Evolutionary conservation across 2,888 invertebrate species (phyloP), one percentile per base, ranked within the genome.

Genomic region (Sisyra nigra): DNA sequence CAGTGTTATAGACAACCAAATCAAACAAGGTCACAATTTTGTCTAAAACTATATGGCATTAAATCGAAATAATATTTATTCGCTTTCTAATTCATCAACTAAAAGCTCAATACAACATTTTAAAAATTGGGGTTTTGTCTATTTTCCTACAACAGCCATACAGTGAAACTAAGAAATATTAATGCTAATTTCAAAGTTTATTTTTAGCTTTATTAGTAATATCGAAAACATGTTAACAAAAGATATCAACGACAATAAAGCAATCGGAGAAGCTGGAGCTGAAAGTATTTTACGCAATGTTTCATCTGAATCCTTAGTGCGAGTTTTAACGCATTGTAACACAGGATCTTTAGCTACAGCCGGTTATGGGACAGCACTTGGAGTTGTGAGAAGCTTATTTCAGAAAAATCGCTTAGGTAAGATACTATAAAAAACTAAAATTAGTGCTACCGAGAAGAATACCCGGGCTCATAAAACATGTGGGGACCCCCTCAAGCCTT

Each of bases 311-410:
- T 67, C 68, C 38, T 60, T 67, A 40, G 76, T 88, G 2, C 69
- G 77, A 48, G 69, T 98, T 43, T 66, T 98, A 42, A 98, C 98
- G 2, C 96, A 97, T 60, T 98, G 98, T 62, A 99, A 99, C 62
- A 97, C 98, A 2, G 98, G 98, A 1, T 91, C 94, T 3, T 68
- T 98, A 53, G 98, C 98, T 2, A 98, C 98, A 4, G 91, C 91
- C 37, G 94, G 93, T 33, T 89, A 93, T 65, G 98, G 98, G 14
- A 99, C 98, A 11, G 98, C 98, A 9, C 69, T 98, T 51, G 98
- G 97, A 57, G 93, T 98, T 29, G 83, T 97, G 50, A 74, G 97
- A 49, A 76, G 80, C 44, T 68, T 98, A 44, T 75, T 83, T 56
- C 73, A 72, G 48, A 61, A 69, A 48, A 76, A 76, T 54, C 72